phyloP scores from a whole-genome alignment of 2,797 vertebrate species.

The Hipposideros larvatus region DNA sequence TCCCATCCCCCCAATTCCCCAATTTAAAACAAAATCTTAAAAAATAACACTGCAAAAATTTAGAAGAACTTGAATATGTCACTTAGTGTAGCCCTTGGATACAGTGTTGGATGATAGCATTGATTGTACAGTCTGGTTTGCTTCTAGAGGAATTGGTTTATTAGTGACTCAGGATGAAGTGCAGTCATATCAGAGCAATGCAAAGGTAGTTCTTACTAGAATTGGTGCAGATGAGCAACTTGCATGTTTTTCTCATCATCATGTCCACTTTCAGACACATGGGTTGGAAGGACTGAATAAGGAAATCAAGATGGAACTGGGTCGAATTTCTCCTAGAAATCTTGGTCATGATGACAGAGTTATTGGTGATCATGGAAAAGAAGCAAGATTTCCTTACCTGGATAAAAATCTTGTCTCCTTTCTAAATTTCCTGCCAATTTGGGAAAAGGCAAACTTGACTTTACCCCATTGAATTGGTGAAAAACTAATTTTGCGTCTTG shows the following conservation, averaged over 20 bases:
- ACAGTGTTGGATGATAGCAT: conserved; percentile 98
- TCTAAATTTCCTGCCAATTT: conserved; percentile 93
- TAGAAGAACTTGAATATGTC: conserved; percentile 89
- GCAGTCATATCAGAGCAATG: conserved; percentile 90
- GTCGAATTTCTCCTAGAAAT: conserved; percentile 95
- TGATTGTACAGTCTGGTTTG: conserved; percentile 98
- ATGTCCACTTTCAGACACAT: conserved; percentile 89
- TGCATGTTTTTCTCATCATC: conserved; percentile 96
- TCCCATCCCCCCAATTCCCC: too few species aligned
- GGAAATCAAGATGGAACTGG: conserved; percentile 95
- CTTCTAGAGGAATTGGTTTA: conserved; percentile 92
- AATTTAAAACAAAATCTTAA: too few species aligned
- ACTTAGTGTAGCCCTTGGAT: conserved; percentile 93
- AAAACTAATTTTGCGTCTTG: conserved; percentile 94
- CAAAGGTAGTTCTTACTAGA: conserved; percentile 96
- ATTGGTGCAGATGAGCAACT: conserved; percentile 98
- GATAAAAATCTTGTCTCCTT: conserved; percentile 96
- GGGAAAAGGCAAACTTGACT: conserved; percentile 93
- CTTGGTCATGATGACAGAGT: conserved; percentile 96
- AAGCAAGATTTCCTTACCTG: conserved; percentile 97
- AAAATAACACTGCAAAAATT: conserved; percentile 86
- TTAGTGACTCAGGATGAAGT: conserved; percentile 81
- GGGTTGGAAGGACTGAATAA: conserved; percentile 92
- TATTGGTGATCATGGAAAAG: conserved; percentile 96
- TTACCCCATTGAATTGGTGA: conserved; percentile 95